Evolutionary conservation across 2,888 invertebrate species (phyloP), one percentile per base, ranked within the genome.

Genomic region (Metacarcinus magister): DNA sequence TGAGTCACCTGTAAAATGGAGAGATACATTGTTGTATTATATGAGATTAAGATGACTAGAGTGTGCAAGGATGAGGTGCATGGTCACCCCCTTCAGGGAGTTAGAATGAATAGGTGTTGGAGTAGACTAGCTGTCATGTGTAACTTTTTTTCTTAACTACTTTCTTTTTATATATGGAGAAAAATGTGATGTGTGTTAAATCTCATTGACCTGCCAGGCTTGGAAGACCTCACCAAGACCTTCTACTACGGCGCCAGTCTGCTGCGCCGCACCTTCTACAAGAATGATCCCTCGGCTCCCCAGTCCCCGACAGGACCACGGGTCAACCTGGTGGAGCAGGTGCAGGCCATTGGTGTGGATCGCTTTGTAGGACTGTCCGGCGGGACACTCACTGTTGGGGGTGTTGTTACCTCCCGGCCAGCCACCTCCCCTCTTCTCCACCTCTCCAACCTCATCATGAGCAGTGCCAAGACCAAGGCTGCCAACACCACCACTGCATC

Each of bases 211-310:
- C 43, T 75, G 28, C 32, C 94, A 97, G 97, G 95, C 32, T 48
- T 97, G 90, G 96, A 96, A 32, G 97, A 97, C 32, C 95, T 97
- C 13, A 95, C 96, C 28, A 96, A 96, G 67, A 96, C 95, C 7
- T 94, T 97, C 75, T 93, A 96, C 94, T 96, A 96, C 54, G 97
- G 97, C 44, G 97, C 97, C 43, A 96, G 96, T 54, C 94, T 96
- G 82, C 94, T 97, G 46, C 96, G 97, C n/a, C 96, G 97, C 39
- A 97, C 97, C n/a, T 95, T 97, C 82, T 97, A 97, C 91, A 96
- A 96, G n/a, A 87, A 91, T 48, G 96, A 96, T 48, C 95, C 96
- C 10, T 95, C 95, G 23, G 95, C 96, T 8, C 96, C 97, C 44
- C 94, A 96, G 92, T 95, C 96, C 39, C 95, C 96, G 32, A 92